Percentiles rank a stretch among this genome's conserved stretches.
These are phyloP conservation scores for Pygoscelis adeliae DNA, from an alignment of 2,113 vertebrate genomes.

Conservation along the genomic window DNA sequence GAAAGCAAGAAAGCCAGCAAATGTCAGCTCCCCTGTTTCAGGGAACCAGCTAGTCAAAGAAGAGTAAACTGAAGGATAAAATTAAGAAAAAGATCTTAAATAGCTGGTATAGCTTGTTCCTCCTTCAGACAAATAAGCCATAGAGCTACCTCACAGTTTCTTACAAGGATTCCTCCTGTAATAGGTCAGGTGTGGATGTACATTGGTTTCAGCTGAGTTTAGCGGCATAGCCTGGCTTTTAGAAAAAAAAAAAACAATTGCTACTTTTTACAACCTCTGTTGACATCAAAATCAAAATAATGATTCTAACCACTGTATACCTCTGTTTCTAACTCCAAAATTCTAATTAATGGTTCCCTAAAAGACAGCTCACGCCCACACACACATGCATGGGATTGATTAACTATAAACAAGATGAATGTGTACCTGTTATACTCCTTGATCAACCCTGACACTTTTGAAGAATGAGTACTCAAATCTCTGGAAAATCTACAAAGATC, in stretches of 20 bases:
- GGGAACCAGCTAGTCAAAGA: neutral
- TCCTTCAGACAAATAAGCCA: neutral
- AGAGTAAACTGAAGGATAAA: neutral
- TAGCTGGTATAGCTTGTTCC: neutral
- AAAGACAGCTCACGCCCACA: neutral
- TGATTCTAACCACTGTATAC: neutral
- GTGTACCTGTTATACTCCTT: constrained; percentile 95
- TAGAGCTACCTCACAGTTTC: neutral
- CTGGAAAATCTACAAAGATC: constrained; percentile 92
- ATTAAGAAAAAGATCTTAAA: neutral
- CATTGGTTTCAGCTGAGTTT: neutral
- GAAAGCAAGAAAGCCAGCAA: neutral
- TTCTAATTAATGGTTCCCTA: neutral
- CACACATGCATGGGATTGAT: accelerated
- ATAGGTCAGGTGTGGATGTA: neutral
- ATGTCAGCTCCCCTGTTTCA: neutral
- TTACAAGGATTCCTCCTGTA: neutral
- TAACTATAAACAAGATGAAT: neutral
- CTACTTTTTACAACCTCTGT: neutral
- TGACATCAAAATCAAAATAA: neutral
- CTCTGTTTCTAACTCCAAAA: neutral
- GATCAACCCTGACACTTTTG: constrained; percentile 89
- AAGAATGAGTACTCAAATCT: constrained; percentile 87
- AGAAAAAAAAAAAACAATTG: accelerated
- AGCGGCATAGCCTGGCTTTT: neutral